phyloP scores from a whole-genome alignment of 2,888 invertebrate species.

The Molanna angustata region DNA sequence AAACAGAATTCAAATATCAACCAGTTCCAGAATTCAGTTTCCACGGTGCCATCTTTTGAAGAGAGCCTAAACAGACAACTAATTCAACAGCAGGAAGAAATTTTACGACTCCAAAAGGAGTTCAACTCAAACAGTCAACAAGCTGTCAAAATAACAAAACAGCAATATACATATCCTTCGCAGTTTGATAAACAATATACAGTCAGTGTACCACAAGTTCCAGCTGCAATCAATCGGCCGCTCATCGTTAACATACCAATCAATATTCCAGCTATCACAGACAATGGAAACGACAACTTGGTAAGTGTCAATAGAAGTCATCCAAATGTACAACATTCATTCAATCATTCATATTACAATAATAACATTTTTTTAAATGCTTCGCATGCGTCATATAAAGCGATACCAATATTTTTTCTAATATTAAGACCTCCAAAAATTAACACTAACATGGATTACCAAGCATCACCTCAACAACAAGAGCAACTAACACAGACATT shows the following conservation, averaged over 20 bases:
- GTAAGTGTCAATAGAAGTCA: conserved; percentile 41
- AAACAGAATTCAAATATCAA: conserved; percentile 2
- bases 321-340: background rate
- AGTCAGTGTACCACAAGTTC: conserved; percentile 38
- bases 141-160: conserved; percentile 38
- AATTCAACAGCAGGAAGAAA: conserved; percentile 13
- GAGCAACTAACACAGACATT: too few relatives aligned
- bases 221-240: conserved; percentile 35
- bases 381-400: too few relatives aligned
- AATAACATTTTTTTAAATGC: too few relatives aligned
- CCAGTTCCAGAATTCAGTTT: conserved; percentile 8
- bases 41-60: conserved; percentile 9
- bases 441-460: too few relatives aligned
- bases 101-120: conserved; percentile 17
- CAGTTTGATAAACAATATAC: conserved; percentile 39
- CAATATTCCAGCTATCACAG: conserved; percentile 37
- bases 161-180: conserved; percentile 39
- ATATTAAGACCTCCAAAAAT: too few relatives aligned
- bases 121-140: conserved; percentile 20
- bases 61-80: background rate
- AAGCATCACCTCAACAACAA: too few relatives aligned
- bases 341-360: conserved; percentile 5
- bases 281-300: conserved; percentile 46
- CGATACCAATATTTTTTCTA: too few relatives aligned
- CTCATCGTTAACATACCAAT: conserved; percentile 33